Evolutionary conservation across 2,888 invertebrate species (phyloP).

Genomic region (Agrilus cyanescens): DNA sequence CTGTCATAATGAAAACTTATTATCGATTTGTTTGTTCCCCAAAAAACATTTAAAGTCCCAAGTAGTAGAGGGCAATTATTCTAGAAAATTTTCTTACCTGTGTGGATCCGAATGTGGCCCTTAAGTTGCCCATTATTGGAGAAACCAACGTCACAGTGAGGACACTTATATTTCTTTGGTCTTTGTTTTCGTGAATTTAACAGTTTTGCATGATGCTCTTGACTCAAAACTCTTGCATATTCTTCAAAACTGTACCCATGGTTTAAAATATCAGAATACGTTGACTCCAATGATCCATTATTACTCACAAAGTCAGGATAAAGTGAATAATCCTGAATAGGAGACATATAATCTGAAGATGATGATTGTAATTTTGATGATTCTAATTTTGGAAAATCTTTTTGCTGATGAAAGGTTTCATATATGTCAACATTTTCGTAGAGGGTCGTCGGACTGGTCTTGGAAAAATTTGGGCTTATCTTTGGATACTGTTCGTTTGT

Average conservation of each 20-base stretch:
- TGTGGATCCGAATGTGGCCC: slow-evolving; percentile 85
- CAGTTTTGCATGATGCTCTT: slow-evolving; percentile 58
- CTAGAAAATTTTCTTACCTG: slow-evolving; percentile 25
- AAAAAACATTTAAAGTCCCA: too few species aligned
- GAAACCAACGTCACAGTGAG: slow-evolving; percentile 80
- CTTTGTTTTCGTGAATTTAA: slow-evolving; percentile 61
- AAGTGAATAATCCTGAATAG: slow-evolving; percentile 16
- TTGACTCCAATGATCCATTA: slow-evolving; percentile 20
- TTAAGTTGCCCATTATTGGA: slow-evolving; percentile 90
- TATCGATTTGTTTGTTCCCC: too few species aligned
- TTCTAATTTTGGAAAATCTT: not conserved
- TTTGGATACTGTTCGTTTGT: not conserved
- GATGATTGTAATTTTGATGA: not conserved
- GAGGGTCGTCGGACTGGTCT: too few species aligned
- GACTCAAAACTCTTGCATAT: slow-evolving; percentile 56
- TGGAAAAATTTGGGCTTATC: too few species aligned
- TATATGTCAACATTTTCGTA: too few species aligned
- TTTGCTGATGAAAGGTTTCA: too few species aligned
- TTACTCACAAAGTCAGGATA: slow-evolving; percentile 18
- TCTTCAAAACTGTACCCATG: slow-evolving; percentile 52
- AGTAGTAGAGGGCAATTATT: not conserved
- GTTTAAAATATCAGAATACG: slow-evolving; percentile 24
- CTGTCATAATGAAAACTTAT: too few species aligned
- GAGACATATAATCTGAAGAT: slow-evolving; percentile 5
- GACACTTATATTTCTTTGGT: slow-evolving; percentile 85